Evolutionary conservation across 2,113 vertebrate genomes (phyloP).

Genomic region (Alethe castanea): DNA sequence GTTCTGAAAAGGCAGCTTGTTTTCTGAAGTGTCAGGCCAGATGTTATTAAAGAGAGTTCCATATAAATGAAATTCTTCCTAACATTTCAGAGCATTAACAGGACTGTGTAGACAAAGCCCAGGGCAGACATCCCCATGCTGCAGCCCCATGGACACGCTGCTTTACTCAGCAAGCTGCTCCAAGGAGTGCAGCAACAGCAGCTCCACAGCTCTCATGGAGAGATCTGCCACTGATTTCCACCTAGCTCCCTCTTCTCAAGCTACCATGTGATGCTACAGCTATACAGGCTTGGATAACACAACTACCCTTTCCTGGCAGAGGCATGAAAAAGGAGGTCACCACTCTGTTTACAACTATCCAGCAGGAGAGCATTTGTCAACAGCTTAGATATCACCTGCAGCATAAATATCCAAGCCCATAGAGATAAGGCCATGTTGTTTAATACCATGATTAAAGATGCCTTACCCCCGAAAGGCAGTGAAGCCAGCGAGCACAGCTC

Average conservation of each 20-base stretch:
- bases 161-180: not conserved
- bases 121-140: fast-evolving
- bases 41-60: not conserved
- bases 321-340: not conserved
- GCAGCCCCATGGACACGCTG: fast-evolving
- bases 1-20: not conserved
- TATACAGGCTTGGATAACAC: not conserved
- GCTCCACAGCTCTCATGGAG: not conserved
- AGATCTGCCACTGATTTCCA: not conserved
- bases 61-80: not conserved
- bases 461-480: not conserved
- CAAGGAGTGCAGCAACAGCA: not conserved
- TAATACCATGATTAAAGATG: not conserved
- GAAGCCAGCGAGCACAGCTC: not conserved
- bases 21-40: not conserved
- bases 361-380: slow-evolving; percentile 28
- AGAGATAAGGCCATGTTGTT: slow-evolving; percentile 19
- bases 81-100: not conserved
- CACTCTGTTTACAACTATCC: not conserved
- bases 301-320: not conserved
- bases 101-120: not conserved
- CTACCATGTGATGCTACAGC: not conserved
- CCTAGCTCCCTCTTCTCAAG: not conserved
- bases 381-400: slow-evolving; percentile 40
- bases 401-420: slow-evolving; percentile 17